Percentiles rank a stretch among this genome's conserved stretches.
phyloP scores from a whole-genome alignment of 2,797 vertebrate genomes.

The Paramormyrops hopkinsi region DNA sequence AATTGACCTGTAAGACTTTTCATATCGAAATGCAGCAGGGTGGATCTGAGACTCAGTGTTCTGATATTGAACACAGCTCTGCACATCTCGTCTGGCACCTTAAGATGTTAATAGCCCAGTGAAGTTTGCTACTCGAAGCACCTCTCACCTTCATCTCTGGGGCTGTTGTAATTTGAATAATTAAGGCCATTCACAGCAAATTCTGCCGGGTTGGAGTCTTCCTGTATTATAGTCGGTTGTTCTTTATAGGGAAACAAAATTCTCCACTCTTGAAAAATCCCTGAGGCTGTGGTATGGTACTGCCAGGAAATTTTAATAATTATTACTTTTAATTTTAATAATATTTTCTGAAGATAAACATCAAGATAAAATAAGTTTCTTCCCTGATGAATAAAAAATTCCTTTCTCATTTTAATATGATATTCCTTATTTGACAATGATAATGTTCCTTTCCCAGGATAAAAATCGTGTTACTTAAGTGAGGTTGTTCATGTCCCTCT shows the following conservation, averaged over 20 bases:
- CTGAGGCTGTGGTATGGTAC: background rate
- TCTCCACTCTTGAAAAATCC: background rate
- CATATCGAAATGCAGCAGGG: background rate
- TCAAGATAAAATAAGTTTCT: background rate
- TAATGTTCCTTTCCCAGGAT: background rate
- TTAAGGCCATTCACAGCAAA: background rate
- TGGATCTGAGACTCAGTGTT: background rate
- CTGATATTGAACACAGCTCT: background rate
- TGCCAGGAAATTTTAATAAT: slow-evolving; percentile 3
- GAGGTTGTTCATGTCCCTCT: background rate
- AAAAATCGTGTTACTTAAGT: background rate
- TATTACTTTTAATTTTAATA: background rate
- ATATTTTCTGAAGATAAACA: background rate
- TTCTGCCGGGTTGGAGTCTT: background rate
- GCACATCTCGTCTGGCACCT: background rate
- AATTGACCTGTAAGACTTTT: background rate
- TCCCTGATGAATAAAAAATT: background rate
- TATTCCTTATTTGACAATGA: background rate
- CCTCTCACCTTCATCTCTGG: background rate
- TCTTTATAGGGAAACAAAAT: background rate
- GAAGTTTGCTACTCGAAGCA: background rate
- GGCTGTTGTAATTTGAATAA: background rate
- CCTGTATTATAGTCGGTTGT: background rate
- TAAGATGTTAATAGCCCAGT: background rate
- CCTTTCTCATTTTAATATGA: background rate